Conservation (phyloP, 2,113 vertebrate genomes). For the Oryzias melastigma region DNA sequence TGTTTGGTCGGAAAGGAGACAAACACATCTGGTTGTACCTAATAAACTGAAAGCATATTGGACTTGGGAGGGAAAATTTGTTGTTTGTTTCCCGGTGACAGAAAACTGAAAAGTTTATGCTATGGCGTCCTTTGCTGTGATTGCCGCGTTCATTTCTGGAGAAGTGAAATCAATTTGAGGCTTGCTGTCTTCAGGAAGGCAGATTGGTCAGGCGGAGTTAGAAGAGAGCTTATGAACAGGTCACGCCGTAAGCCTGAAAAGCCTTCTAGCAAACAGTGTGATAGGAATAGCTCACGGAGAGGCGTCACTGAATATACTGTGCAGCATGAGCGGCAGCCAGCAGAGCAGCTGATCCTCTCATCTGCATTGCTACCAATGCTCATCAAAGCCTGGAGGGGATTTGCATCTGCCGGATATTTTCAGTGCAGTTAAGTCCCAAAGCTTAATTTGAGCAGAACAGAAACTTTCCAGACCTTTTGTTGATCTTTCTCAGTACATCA, state of each 20-base stretch:
- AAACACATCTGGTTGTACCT: background rate
- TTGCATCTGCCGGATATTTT: slow-evolving; percentile 15
- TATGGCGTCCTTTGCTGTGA: background rate
- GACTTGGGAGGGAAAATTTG: background rate
- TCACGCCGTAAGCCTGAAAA: slow-evolving; percentile 24
- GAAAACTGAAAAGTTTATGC: background rate
- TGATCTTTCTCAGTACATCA: no score
- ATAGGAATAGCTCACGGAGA: slow-evolving; percentile 14
- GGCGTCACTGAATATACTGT: slow-evolving; percentile 11
- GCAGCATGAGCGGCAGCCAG: slow-evolving; percentile 11
- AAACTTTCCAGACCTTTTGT: no score
- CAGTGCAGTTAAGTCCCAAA: background rate
- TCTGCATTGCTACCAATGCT: slow-evolving; percentile 1
- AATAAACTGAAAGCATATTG: slow-evolving; percentile 8
- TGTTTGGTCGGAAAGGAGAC: slow-evolving; percentile 3
- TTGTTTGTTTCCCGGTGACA: background rate
- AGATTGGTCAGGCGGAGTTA: slow-evolving; percentile 19
- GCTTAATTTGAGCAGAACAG: no score
- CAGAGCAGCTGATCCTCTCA: slow-evolving; percentile 1
- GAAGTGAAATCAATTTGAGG: slow-evolving; percentile 14
- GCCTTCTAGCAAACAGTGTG: slow-evolving; percentile 12
- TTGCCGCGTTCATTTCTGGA: slow-evolving; percentile 12
- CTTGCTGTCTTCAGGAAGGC: background rate
- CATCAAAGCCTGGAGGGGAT: slow-evolving; percentile 24
- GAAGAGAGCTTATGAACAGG: slow-evolving; percentile 25